Evolutionary conservation across 2,888 invertebrate genomes (phyloP).

Genomic region (Tipula helvola): DNA sequence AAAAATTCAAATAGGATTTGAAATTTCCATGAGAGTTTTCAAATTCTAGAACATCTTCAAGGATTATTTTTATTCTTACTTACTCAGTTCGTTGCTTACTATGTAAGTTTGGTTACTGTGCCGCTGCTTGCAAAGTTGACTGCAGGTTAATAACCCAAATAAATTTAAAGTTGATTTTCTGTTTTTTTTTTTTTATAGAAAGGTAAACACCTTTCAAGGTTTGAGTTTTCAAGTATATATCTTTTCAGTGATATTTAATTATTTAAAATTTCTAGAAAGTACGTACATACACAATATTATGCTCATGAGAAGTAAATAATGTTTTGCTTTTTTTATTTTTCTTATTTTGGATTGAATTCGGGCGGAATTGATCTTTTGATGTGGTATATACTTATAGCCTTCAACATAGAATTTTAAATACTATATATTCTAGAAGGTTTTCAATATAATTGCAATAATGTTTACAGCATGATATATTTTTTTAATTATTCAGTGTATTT

Average conservation of each 20-base stretch:
- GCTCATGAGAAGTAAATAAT: neutral
- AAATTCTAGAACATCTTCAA: neutral
- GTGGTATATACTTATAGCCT: neutral
- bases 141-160: neutral
- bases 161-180: neutral
- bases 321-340: neutral
- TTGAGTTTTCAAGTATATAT: neutral
- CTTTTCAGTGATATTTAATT: neutral
- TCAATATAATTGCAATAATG: neutral
- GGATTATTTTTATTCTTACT: neutral
- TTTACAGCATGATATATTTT: no score
- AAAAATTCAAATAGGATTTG: neutral
- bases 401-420: neutral
- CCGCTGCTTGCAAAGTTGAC: neutral
- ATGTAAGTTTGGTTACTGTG: neutral
- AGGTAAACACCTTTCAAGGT: conserved; percentile 4
- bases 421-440: neutral
- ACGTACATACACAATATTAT: neutral
- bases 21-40: neutral
- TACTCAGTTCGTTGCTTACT: neutral
- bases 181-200: neutral
- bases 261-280: neutral
- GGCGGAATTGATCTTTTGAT: neutral
- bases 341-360: neutral
- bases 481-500: no score